Evolutionary conservation across 2,888 invertebrate species (phyloP).

Genomic region (Periphyllus acericola): DNA sequence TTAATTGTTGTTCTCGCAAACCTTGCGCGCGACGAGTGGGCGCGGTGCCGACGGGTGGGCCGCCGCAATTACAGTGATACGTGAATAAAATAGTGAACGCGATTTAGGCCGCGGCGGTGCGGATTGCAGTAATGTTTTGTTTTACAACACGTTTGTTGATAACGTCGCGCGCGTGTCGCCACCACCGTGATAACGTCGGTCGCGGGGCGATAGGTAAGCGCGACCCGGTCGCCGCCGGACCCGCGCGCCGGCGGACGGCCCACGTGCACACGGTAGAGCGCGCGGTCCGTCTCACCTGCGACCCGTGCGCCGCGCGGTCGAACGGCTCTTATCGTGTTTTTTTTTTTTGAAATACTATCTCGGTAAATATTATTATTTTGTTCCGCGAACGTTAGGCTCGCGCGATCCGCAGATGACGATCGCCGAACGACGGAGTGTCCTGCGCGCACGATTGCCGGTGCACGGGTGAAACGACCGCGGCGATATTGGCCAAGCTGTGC

Average conservation of each 20-base stretch:
- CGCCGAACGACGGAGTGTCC: not conserved
- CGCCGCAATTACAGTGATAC: too few species aligned
- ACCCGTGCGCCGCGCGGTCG: not conserved
- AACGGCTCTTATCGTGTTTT: conserved; percentile 31
- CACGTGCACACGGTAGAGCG: too few species aligned
- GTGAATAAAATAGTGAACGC: too few species aligned
- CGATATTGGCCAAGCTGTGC: too few species aligned
- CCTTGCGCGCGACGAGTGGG: too few species aligned
- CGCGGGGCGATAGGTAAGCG: not conserved
- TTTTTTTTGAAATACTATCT: conserved; percentile 14
- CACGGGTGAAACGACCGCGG: too few species aligned
- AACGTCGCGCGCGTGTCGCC: not conserved
- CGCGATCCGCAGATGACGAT: not conserved
- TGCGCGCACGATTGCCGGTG: too few species aligned
- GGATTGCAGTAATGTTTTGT: too few species aligned
- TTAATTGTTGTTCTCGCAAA: too few species aligned
- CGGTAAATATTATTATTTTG: not conserved
- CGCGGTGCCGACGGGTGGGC: too few species aligned
- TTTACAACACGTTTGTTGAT: conserved; percentile 32
- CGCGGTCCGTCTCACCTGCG: not conserved
- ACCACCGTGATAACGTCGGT: not conserved
- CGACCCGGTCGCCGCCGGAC: not conserved
- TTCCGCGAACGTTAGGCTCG: not conserved
- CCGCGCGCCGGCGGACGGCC: not conserved
- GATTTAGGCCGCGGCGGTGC: not conserved